These are phyloP conservation scores for Scaptomyza tumidula DNA, from an alignment of 2,888 invertebrate species.

Conservation along the genomic window DNA sequence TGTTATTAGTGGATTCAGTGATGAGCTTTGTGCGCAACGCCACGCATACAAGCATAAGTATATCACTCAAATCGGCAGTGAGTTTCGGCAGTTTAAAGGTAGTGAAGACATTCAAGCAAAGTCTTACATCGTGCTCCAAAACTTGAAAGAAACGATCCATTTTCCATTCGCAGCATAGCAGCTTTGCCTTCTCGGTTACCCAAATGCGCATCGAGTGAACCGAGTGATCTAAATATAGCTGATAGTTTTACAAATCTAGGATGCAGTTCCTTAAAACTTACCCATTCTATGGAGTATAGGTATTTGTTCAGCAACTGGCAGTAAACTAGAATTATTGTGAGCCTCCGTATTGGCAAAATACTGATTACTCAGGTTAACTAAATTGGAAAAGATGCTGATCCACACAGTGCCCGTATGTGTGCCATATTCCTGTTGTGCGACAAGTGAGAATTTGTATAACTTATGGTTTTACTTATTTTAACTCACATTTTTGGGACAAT, in stretches of 20 bases:
- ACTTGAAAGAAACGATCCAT: conserved; percentile 90
- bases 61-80: conserved; percentile 87
- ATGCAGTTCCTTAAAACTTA: conserved; percentile 21
- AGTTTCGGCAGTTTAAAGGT: conserved; percentile 86
- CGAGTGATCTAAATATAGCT: conserved; percentile 87
- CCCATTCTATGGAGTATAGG: conserved; percentile 86
- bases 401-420: conserved; percentile 82
- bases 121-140: conserved; percentile 88
- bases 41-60: conserved; percentile 92
- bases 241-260: not conserved
- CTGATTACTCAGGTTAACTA: conserved; percentile 90
- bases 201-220: conserved; percentile 92
- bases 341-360: conserved; percentile 87
- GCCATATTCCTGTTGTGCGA: conserved; percentile 67
- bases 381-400: conserved; percentile 87
- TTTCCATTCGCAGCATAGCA: conserved; percentile 90
- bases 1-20: conserved; percentile 91
- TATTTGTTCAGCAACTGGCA: conserved; percentile 93
- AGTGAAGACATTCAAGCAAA: conserved; percentile 86
- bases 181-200: conserved; percentile 90
- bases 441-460: not conserved
- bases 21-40: conserved; percentile 92
- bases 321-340: conserved; percentile 90
- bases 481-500: conserved; percentile 71
- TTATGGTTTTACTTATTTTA: not conserved